A percentile compares a stretch with the other conserved stretches of the same genome.
Conservation (phyloP, 2,797 vertebrate genomes). For the Alfaro cultratus region DNA sequence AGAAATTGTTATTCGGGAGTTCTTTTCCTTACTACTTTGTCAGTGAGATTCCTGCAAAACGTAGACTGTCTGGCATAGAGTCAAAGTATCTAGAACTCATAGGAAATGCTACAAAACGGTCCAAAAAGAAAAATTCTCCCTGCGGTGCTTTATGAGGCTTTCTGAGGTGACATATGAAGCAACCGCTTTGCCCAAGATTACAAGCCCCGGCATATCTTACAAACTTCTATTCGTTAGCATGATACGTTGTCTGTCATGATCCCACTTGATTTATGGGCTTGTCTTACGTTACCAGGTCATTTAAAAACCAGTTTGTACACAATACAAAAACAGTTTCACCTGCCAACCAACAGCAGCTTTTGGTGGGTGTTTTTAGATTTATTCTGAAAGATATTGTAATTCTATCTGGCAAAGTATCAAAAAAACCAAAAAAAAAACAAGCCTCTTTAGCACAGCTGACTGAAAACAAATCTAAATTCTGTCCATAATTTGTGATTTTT, state of each 20-base stretch:
- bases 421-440: no score
- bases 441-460: not conserved
- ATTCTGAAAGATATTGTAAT: not conserved
- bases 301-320: not conserved
- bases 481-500: not conserved
- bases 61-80: not conserved
- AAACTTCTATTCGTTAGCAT: not conserved
- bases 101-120: not conserved
- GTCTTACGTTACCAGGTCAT: not conserved
- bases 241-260: not conserved
- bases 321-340: not conserved
- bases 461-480: not conserved
- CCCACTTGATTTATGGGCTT: not conserved
- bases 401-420: not conserved
- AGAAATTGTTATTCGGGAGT: not conserved
- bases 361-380: not conserved
- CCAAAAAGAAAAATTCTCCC: not conserved
- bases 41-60: not conserved
- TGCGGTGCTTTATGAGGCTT: not conserved
- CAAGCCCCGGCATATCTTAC: not conserved
- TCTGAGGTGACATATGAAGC: not conserved
- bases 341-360: not conserved
- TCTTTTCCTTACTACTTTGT: not conserved
- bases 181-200: not conserved
- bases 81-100: not conserved